These are phyloP conservation scores for Otolemur crassicaudatus DNA, from an alignment of 2,797 vertebrate genomes.

Conservation along the genomic window DNA sequence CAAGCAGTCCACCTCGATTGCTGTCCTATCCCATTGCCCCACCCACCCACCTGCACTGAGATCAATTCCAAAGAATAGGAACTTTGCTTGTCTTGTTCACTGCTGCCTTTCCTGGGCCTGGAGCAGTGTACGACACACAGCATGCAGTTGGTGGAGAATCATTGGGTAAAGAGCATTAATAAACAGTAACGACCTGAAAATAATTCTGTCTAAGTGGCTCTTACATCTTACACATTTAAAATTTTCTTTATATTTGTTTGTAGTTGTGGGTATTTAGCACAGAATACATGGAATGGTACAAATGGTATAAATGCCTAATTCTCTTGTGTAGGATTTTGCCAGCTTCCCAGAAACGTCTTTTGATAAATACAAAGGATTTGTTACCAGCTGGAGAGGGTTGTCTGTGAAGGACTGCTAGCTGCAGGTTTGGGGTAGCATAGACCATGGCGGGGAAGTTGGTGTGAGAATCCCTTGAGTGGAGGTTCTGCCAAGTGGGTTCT, in stretches of 20 bases:
- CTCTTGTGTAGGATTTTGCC: background rate
- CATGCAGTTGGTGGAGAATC: background rate
- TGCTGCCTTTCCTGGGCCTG: background rate
- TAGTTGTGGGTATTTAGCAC: background rate
- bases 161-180: background rate
- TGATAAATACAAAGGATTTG: background rate
- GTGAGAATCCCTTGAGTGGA: background rate
- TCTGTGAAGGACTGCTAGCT: background rate
- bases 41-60: background rate
- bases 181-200: background rate
- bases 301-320: background rate
- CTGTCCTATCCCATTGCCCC: background rate
- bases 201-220: background rate
- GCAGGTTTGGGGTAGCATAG: background rate
- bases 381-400: background rate
- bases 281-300: background rate
- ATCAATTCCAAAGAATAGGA: background rate
- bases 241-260: conserved; percentile 1
- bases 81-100: background rate
- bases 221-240: background rate
- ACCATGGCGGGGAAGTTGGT: background rate
- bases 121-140: background rate
- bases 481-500: background rate
- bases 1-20: too few relatives aligned
- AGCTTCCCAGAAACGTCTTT: background rate